Conservation (phyloP, 2,888 invertebrate genomes). For the Aphodius granarius region DNA sequence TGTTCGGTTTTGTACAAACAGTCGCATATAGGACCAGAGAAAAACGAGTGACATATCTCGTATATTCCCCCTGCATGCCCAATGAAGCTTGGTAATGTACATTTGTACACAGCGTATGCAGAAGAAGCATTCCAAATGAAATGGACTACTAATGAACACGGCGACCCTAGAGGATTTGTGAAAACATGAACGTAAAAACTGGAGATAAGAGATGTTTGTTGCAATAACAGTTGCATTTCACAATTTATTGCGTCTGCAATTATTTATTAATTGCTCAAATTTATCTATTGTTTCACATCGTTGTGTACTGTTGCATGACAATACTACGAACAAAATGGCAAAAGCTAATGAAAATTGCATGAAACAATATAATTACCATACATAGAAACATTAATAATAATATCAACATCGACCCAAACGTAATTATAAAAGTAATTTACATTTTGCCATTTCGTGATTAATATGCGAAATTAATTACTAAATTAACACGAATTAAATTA, state of each 20-base stretch:
- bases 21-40: background rate
- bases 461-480: background rate
- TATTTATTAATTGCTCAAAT: too few species aligned
- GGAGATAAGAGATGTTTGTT: background rate
- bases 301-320: background rate
- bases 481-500: background rate
- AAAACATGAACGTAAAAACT: background rate
- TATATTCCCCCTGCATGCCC: background rate
- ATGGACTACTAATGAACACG: background rate
- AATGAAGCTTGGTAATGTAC: background rate
- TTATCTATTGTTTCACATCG: background rate
- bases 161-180: background rate
- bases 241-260: background rate
- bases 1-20: background rate
- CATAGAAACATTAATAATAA: background rate
- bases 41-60: background rate
- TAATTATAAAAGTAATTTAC: background rate
- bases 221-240: background rate
- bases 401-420: background rate
- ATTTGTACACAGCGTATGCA: background rate
- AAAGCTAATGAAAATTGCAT: background rate
- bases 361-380: background rate
- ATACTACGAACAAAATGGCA: background rate
- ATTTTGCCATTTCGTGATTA: background rate
- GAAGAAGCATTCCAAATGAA: background rate